Evolutionary conservation across 2,797 vertebrate genomes (phyloP).

Genomic region (Galaxias olidus): DNA sequence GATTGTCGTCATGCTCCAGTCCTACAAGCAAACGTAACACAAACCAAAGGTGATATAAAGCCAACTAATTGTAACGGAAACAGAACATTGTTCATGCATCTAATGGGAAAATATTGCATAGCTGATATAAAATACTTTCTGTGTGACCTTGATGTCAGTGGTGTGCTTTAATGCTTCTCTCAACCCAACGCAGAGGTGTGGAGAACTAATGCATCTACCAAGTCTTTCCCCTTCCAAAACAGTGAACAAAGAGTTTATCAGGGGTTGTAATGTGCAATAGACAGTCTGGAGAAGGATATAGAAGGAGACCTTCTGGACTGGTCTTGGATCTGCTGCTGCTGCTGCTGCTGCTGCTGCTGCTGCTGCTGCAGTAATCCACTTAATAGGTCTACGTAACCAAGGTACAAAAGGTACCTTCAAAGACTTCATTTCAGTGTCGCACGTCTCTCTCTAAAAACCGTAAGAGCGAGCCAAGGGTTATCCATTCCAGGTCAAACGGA

Average conservation of each 20-base stretch:
- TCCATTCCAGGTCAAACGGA: constrained; percentile 38
- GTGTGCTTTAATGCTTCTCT: constrained; percentile 63
- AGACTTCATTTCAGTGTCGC: not conserved
- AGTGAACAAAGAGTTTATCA: constrained; percentile 41
- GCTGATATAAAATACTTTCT: constrained; percentile 74
- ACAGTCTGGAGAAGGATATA: constrained; percentile 23
- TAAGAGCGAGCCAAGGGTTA: too few species aligned
- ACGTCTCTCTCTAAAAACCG: constrained; percentile 7
- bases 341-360: not conserved
- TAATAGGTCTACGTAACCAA: constrained; percentile 4
- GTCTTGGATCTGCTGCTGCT: constrained; percentile 2
- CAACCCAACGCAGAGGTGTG: not conserved
- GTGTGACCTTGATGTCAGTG: constrained; percentile 54
- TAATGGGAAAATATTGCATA: constrained; percentile 80
- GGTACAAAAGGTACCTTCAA: constrained; percentile 1
- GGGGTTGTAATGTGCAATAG: constrained; percentile 45
- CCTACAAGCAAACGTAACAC: constrained; percentile 57
- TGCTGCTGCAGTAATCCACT: not conserved
- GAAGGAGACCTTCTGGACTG: constrained; percentile 10
- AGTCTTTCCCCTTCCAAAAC: constrained; percentile 26
- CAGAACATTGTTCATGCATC: constrained; percentile 65
- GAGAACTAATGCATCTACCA: constrained; percentile 3
- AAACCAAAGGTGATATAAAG: constrained; percentile 44
- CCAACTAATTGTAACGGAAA: constrained; percentile 37
- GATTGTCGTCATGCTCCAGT: constrained; percentile 78